A percentile compares a stretch with the other conserved stretches of the same genome.
Evolutionary conservation across 2,797 vertebrate genomes (phyloP).

Genomic region (Furcifer pardalis): DNA sequence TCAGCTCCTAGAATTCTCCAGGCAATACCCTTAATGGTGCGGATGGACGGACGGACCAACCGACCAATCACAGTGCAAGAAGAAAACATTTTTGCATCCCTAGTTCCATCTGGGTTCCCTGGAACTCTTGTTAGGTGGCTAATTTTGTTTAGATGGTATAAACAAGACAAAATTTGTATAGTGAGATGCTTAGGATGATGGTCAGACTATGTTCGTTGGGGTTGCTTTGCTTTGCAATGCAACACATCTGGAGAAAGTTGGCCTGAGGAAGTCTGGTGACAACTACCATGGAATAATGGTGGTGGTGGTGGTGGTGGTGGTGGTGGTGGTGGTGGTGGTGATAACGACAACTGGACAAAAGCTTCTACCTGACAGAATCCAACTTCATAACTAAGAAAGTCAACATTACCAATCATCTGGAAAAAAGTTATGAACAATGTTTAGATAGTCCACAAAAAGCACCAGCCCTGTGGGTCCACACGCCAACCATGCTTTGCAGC

Average conservation of each 20-base stretch:
- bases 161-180: not conserved
- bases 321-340: no score
- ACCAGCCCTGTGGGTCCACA: no score
- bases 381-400: not conserved
- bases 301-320: no score
- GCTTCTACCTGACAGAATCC: not conserved
- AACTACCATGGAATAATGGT: no score
- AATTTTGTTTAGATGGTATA: not conserved
- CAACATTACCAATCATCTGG: not conserved
- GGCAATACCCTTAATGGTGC: not conserved
- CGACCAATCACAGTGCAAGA: no score
- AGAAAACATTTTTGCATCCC: not conserved
- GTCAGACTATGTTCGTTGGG: no score
- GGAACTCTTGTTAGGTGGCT: not conserved
- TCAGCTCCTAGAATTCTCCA: no score
- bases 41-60: no score
- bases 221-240: no score
- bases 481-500: not conserved
- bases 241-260: no score
- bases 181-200: not conserved
- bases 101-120: not conserved
- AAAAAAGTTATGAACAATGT: not conserved
- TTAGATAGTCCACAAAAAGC: not conserved
- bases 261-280: not conserved
- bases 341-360: no score